Evolutionary conservation across 1,140 invertebrate species (phyloP).

Genomic region (Aphaenogaster floridana): DNA sequence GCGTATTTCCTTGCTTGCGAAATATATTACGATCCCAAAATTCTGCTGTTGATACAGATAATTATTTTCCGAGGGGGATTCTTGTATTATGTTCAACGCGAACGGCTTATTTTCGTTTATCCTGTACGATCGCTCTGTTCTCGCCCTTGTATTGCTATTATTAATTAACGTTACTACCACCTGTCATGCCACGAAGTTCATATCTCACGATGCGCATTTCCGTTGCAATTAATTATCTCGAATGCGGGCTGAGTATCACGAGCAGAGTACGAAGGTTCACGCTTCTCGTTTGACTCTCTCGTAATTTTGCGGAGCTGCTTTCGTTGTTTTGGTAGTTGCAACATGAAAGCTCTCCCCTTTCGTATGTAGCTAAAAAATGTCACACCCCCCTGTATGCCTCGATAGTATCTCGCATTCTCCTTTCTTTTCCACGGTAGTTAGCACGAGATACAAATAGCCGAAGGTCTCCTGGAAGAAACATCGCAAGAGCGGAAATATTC

Average conservation of each 20-base stretch:
- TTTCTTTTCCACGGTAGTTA: constrained; percentile 56
- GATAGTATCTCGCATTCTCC: constrained; percentile 57
- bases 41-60: constrained; percentile 41
- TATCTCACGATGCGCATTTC: constrained; percentile 65
- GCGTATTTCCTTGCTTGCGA: constrained; percentile 54
- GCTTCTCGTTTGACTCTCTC: constrained; percentile 63
- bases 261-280: constrained; percentile 60
- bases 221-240: constrained; percentile 65
- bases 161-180: constrained; percentile 63
- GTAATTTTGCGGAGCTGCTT: constrained; percentile 63
- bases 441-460: constrained; percentile 32
- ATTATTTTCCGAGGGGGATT: constrained; percentile 30
- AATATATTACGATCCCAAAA: constrained; percentile 28
- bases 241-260: constrained; percentile 61
- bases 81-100: constrained; percentile 24
- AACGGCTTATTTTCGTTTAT: constrained; percentile 52
- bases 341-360: constrained; percentile 58
- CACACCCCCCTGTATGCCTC: constrained; percentile 45
- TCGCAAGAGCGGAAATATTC: constrained; percentile 16
- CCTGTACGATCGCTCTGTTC: constrained; percentile 56
- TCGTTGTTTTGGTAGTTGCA: constrained; percentile 63
- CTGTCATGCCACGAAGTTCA: constrained; percentile 62
- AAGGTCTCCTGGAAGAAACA: constrained; percentile 28
- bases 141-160: constrained; percentile 58
- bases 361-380: constrained; percentile 63